phyloP scores from a whole-genome alignment of 2,113 vertebrate species.

The Tonatia bakeri region DNA sequence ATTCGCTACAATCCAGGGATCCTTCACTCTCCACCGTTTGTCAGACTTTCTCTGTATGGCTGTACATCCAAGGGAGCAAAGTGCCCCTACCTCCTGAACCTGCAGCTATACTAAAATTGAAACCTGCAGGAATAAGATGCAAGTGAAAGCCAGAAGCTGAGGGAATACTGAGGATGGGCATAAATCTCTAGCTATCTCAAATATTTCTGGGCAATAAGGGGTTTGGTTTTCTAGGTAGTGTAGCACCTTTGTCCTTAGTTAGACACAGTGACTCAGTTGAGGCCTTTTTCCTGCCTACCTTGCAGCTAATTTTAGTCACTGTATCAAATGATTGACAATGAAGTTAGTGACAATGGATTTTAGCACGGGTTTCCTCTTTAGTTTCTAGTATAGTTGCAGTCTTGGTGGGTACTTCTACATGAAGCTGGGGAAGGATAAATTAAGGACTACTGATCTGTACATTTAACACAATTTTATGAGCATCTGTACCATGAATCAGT shows the following conservation, averaged over 20 bases:
- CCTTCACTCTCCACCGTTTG: not conserved
- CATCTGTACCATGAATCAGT: not conserved
- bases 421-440: not conserved
- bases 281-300: not conserved
- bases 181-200: not conserved
- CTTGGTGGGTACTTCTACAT: not conserved
- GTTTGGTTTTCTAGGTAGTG: not conserved
- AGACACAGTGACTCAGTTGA: not conserved
- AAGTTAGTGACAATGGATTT: not conserved
- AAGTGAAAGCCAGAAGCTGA: not conserved
- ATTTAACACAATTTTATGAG: not conserved
- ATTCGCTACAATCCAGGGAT: not conserved
- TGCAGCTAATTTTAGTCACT: not conserved
- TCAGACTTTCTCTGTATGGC: not conserved
- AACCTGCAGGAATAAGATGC: not conserved
- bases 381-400: not conserved
- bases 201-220: not conserved
- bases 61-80: not conserved
- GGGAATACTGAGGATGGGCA: not conserved
- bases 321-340: not conserved
- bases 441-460: not conserved
- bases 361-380: not conserved
- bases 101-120: not conserved
- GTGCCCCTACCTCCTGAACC: not conserved
- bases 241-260: not conserved